Conservation (phyloP, 2,888 invertebrate species). For the Tachina lurida region DNA sequence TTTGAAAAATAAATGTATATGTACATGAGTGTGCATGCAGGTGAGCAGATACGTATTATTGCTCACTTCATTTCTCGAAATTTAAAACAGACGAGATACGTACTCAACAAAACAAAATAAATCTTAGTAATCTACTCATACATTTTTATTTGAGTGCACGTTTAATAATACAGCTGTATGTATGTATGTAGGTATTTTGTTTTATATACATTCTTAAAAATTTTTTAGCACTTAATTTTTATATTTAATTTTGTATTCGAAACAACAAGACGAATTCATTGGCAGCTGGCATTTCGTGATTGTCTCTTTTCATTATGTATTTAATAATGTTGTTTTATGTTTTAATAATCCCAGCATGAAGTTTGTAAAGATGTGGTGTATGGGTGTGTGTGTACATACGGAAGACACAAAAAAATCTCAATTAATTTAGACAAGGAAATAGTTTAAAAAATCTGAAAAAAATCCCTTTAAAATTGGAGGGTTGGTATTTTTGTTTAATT, state of each 20-base stretch:
- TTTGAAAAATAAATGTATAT: neutral
- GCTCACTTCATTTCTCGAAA: neutral
- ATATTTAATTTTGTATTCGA: neutral
- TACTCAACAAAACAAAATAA: neutral
- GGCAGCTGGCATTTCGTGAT: no score
- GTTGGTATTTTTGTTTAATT: no score
- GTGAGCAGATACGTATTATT: neutral
- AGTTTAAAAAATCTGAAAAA: no score
- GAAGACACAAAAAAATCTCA: no score
- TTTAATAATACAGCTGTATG: constrained; percentile 60
- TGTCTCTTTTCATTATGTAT: no score
- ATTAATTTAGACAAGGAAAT: no score
- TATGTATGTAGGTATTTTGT: neutral
- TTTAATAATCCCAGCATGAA: no score
- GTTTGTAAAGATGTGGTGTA: no score
- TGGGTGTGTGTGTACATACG: no score
- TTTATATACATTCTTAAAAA: neutral
- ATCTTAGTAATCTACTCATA: constrained; percentile 27
- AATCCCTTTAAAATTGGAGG: no score
- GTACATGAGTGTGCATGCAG: neutral
- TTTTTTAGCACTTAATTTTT: neutral
- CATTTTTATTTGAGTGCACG: constrained; percentile 58
- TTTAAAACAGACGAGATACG: neutral
- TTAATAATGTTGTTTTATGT: no score
- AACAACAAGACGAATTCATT: neutral